These are phyloP conservation scores for Brachypalpus laphriformis DNA, from an alignment of 2,888 invertebrate species.

Conservation along the genomic window DNA sequence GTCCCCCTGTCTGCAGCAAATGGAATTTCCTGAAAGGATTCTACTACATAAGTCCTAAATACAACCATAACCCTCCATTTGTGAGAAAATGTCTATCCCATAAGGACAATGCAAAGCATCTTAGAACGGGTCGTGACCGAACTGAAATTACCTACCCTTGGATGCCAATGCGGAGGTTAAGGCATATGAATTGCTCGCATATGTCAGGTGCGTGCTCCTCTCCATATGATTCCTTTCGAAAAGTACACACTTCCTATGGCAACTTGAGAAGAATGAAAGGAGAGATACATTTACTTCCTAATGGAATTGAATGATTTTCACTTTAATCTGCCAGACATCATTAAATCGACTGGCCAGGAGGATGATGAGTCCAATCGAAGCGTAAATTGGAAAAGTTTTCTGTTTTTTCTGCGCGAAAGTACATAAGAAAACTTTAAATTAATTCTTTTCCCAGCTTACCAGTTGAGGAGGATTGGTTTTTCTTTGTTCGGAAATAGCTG, in stretches of 20 bases:
- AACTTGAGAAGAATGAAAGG: neutral
- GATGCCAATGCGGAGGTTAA: neutral
- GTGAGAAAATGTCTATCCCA: neutral
- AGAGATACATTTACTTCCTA: neutral
- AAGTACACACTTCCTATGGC: neutral
- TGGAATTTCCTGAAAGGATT: neutral
- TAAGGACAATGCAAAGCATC: slow-evolving; percentile 21
- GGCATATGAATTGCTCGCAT: neutral
- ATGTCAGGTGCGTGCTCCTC: slow-evolving; percentile 42
- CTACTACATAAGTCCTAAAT: neutral
- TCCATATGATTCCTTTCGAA: neutral
- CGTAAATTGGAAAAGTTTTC: slow-evolving; percentile 63
- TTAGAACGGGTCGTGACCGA: slow-evolving; percentile 33
- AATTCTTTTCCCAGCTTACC: slow-evolving; percentile 35
- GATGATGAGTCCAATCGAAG: slow-evolving; percentile 40
- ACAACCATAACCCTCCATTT: neutral
- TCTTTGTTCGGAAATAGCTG: slow-evolving; percentile 40
- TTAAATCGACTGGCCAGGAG: slow-evolving; percentile 21
- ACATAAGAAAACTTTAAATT: slow-evolving; percentile 53
- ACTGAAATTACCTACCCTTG: neutral
- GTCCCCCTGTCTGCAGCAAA: neutral
- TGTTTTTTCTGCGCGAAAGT: slow-evolving; percentile 13
- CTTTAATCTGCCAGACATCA: slow-evolving; percentile 31
- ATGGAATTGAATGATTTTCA: slow-evolving; percentile 48
- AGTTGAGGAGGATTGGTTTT: slow-evolving; percentile 11